A percentile compares a stretch with the other conserved stretches of the same genome.
phyloP scores from a whole-genome alignment of 2,888 invertebrate genomes.

The Drosophila koepferae region DNA sequence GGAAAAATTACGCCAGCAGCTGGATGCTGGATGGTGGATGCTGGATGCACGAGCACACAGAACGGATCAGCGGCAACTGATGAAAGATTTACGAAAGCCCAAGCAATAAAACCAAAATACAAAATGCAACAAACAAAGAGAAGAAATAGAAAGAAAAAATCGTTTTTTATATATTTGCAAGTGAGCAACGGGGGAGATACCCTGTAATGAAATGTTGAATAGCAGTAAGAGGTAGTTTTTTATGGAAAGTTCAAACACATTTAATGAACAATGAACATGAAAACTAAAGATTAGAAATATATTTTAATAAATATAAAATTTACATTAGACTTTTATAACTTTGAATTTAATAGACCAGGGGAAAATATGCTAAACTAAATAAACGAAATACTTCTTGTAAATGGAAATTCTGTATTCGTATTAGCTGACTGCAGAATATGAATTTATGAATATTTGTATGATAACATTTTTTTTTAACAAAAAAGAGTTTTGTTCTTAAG shows the following conservation, averaged over 20 bases:
- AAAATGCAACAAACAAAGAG: slow-evolving; percentile 19
- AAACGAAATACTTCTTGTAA: background rate
- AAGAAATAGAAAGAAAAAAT: background rate
- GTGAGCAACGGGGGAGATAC: background rate
- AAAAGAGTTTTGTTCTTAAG: too few species aligned
- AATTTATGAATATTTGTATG: too few species aligned
- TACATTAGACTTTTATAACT: too few species aligned
- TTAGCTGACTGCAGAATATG: background rate
- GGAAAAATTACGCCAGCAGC: slow-evolving; percentile 65
- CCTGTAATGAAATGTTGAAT: background rate
- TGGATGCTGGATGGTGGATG: slow-evolving; percentile 4
- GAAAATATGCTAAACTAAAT: background rate
- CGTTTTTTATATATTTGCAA: background rate
- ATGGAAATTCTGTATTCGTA: background rate
- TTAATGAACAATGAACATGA: too few species aligned
- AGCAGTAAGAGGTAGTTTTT: background rate
- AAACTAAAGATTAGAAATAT: too few species aligned
- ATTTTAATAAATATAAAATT: too few species aligned
- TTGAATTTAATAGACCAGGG: too few species aligned
- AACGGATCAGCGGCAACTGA: slow-evolving; percentile 47
- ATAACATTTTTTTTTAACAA: too few species aligned
- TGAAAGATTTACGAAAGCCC: slow-evolving; percentile 60
- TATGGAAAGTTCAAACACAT: too few species aligned
- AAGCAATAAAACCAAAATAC: slow-evolving; percentile 40
- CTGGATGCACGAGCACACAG: slow-evolving; percentile 7